Evolutionary conservation across 1,140 invertebrate genomes (phyloP), one percentile per base, ranked within the genome.

Genomic region (Drosophila nigrodunni): DNA sequence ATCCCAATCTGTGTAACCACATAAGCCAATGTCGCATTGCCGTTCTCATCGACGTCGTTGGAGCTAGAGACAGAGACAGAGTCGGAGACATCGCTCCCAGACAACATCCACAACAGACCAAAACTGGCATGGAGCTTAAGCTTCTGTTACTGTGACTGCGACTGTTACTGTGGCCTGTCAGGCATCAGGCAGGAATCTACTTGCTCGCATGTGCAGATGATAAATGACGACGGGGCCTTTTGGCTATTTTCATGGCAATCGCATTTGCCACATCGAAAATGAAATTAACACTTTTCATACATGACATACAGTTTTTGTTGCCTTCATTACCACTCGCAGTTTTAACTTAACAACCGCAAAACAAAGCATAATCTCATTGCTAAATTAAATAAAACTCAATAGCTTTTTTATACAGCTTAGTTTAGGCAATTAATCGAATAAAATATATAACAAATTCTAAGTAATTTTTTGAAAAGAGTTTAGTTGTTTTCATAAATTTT

Each of bases 1-100:
- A 85, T 89, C 86, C 81, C 85, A 89, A 89, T 89, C 80, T 90
- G 81, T 89, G 81, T 85, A 85, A 74, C 85, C 75, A 87, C 72
- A 82, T 80, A 85, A 64, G 73, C 73, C 61, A 54, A 15, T 60
- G 43, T 46, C 57, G 49, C 66, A 72, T 70, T 75, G 73, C 77
- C 74, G 75, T 74, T 79, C 73, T 69, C 82, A 78, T 74, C 73
- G 69, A 66, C 69, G 60, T 69, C 64, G 70, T 52, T 49, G 13
- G 60, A 66, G 58, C 21, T 34, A 66, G 10, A 15, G 39, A 9
- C 9, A 30, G 39, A 43, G 39, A 6, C 18, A 50, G 47, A 8
- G 11, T 30, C 10, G 25, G 49, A 59, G 25, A 74, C 50, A 54
- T 67, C 34, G 21, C 18, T 15, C 66, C 46, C 67, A 69, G 67